Percentiles rank a stretch among this genome's conserved stretches.
Evolutionary conservation across 2,113 vertebrate species (phyloP).

Genomic region (Ursus arctos): DNA sequence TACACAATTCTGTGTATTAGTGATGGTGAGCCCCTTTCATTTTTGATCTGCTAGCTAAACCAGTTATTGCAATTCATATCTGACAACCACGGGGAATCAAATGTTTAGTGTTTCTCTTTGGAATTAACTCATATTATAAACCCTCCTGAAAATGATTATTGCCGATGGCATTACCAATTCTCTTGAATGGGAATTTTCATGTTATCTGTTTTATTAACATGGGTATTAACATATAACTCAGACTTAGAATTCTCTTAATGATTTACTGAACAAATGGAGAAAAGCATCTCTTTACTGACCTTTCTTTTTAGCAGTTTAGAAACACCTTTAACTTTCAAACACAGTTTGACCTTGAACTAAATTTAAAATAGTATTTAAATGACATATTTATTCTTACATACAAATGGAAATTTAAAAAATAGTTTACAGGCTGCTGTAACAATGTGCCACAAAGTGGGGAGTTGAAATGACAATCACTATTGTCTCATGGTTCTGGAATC

Average conservation of each 20-base stretch:
- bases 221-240: neutral
- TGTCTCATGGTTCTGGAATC: neutral
- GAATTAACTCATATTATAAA: neutral
- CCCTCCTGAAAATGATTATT: neutral
- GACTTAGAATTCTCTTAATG: conserved; percentile 10
- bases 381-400: conserved; percentile 77
- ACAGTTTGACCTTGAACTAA: conserved; percentile 69
- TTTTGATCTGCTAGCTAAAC: neutral
- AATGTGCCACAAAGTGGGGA: neutral
- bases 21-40: neutral
- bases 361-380: conserved; percentile 72
- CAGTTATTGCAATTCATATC: neutral
- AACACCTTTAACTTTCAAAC: neutral
- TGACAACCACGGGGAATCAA: neutral
- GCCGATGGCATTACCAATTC: neutral
- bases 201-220: neutral
- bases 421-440: neutral
- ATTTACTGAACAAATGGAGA: neutral
- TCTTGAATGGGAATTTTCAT: neutral
- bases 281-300: conserved; percentile 46
- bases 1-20: neutral
- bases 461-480: neutral
- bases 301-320: conserved; percentile 66
- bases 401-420: neutral
- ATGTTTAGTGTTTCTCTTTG: neutral